Evolutionary conservation across 2,113 vertebrate genomes (phyloP).

Genomic region (Phyllopteryx taeniolatus): DNA sequence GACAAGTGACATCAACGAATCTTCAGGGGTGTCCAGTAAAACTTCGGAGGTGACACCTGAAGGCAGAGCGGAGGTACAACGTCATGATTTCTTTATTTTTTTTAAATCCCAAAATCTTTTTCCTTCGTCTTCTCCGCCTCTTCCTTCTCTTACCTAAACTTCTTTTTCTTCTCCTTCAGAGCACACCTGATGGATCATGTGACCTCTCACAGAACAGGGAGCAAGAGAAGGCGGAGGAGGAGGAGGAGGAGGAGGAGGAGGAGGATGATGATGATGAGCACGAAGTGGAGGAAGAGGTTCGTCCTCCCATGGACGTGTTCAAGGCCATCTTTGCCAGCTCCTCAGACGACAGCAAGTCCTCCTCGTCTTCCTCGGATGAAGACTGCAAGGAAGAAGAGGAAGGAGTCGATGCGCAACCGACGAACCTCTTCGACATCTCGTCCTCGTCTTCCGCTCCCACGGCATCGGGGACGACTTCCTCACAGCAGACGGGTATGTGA

Average conservation of each 20-base stretch:
- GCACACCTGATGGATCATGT: not conserved
- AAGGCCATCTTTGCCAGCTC: conserved; percentile 92
- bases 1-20: conserved; percentile 47
- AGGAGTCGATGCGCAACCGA: not conserved
- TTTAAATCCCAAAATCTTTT: too few relatives aligned
- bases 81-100: not conserved
- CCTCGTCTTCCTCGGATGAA: conserved; percentile 84
- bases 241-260: not conserved
- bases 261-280: conserved; percentile 46
- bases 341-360: conserved; percentile 88
- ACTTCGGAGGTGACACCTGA: not conserved
- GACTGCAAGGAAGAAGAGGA: conserved; percentile 67
- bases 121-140: not conserved
- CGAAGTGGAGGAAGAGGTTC: conserved; percentile 72
- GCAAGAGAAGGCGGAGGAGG: not conserved
- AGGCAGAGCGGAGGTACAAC: conserved; percentile 19
- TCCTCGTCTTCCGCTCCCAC: not conserved
- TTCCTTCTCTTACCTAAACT: not conserved
- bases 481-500: conserved; percentile 30
- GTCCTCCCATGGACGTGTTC: conserved; percentile 91
- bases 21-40: not conserved
- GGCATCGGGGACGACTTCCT: not conserved
- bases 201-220: conserved; percentile 7
- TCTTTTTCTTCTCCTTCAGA: not conserved
- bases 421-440: conserved; percentile 37